Percentiles rank a stretch among this genome's conserved stretches.
phyloP scores from a whole-genome alignment of 64 coral and sea anemone genomes.

The Actinia tenebrosa region DNA sequence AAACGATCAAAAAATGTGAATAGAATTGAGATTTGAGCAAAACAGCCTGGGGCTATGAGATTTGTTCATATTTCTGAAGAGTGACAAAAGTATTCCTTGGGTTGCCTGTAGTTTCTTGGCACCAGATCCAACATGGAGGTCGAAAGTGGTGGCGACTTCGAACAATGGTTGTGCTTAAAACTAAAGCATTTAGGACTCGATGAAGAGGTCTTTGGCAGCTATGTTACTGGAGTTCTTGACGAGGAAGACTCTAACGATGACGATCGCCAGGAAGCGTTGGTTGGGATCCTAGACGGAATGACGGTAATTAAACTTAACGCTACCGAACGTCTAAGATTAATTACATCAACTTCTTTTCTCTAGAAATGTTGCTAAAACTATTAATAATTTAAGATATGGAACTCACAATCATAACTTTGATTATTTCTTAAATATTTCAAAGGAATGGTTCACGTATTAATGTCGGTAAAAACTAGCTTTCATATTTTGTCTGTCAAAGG shows the following conservation, averaged over 20 bases:
- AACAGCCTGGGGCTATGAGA: too few relatives aligned
- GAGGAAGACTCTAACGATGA: constrained; percentile 81
- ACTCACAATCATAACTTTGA: too few relatives aligned
- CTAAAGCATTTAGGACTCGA: constrained; percentile 70
- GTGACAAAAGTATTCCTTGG: background rate
- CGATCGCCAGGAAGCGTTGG: constrained; percentile 68
- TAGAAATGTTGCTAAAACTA: too few relatives aligned
- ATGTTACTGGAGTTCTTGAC: constrained; percentile 82
- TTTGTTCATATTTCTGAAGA: too few relatives aligned
- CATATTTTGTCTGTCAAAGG: too few relatives aligned
- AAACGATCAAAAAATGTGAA: too few relatives aligned
- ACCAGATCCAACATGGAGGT: constrained; percentile 74
- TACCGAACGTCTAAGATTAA: background rate
- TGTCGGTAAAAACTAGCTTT: too few relatives aligned
- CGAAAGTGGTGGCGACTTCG: constrained; percentile 43
- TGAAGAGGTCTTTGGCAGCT: constrained; percentile 92
- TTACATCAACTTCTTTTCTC: background rate
- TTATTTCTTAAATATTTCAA: too few relatives aligned
- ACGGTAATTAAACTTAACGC: constrained; percentile 34
- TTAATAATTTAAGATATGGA: too few relatives aligned
- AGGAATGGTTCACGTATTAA: too few relatives aligned
- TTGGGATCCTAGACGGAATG: constrained; percentile 79
- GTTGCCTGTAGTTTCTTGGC: background rate
- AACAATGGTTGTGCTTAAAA: constrained; percentile 68
- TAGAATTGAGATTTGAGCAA: too few relatives aligned